Evolutionary conservation across 2,113 vertebrate genomes (phyloP).

Genomic region (Capreolus pygargus): DNA sequence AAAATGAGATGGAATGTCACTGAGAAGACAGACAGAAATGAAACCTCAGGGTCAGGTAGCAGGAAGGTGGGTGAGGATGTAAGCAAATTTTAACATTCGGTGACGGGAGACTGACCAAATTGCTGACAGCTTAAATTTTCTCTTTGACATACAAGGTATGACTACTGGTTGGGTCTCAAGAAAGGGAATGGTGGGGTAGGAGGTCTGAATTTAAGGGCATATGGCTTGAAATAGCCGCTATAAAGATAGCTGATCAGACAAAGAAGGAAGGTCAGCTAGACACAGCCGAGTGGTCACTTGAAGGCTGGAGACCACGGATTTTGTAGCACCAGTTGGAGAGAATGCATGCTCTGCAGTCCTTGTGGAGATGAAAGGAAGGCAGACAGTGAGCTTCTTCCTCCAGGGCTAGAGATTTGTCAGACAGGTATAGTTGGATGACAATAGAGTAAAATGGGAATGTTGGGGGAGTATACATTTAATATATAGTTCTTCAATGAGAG

Average conservation of each 20-base stretch:
- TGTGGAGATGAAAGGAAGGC: background rate
- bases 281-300: background rate
- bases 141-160: background rate
- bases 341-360: background rate
- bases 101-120: background rate
- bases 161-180: background rate
- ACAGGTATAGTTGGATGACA: rapidly evolving
- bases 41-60: background rate
- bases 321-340: background rate
- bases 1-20: background rate
- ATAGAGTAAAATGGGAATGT: background rate
- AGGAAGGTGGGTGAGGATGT: background rate
- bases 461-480: background rate
- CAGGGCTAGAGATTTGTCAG: background rate
- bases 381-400: background rate
- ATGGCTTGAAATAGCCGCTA: background rate
- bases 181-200: background rate
- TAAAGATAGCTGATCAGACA: background rate
- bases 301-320: background rate
- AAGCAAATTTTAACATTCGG: background rate
- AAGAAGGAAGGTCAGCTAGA: background rate
- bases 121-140: background rate
- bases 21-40: background rate
- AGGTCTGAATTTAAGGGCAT: background rate
- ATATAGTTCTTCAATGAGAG: background rate